Conservation (phyloP, 2,797 vertebrate species). For the Nannoperca australis region DNA sequence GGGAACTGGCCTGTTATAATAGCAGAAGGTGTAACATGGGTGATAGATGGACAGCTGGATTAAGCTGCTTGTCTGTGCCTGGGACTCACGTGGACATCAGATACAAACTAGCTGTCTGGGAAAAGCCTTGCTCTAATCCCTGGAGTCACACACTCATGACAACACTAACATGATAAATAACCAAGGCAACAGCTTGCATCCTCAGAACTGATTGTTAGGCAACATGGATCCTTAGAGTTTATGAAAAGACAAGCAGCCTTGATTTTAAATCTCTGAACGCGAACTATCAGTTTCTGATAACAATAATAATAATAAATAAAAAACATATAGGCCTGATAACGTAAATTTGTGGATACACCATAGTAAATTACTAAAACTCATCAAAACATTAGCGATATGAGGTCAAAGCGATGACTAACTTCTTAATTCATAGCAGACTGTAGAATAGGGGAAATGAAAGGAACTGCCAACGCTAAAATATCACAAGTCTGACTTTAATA, state of each 20-base stretch:
- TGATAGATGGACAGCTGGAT: constrained; percentile 62
- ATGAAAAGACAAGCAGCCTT: neutral
- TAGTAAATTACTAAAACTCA: neutral
- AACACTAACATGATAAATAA: constrained; percentile 65
- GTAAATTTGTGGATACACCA: neutral
- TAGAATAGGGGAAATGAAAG: neutral
- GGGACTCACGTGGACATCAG: constrained; percentile 70
- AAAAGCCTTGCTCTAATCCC: constrained; percentile 77
- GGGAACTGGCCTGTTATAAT: constrained; percentile 7
- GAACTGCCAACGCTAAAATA: neutral
- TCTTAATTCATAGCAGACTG: constrained; percentile 33
- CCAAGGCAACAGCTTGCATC: constrained; percentile 42
- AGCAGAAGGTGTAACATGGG: constrained; percentile 38
- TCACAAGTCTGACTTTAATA: neutral
- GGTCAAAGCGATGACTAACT: constrained; percentile 43
- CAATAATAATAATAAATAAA: neutral
- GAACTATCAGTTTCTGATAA: neutral
- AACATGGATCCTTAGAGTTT: constrained; percentile 14
- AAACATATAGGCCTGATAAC: neutral
- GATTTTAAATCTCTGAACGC: neutral
- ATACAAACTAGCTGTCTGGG: constrained; percentile 75
- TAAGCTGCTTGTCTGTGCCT: constrained; percentile 61
- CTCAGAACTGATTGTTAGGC: constrained; percentile 17
- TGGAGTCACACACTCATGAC: constrained; percentile 64
- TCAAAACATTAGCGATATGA: neutral